A percentile compares a stretch with the other conserved stretches of the same genome.
Evolutionary conservation across 2,797 vertebrate genomes (phyloP).

Genomic region (Sciaenops ocellatus): DNA sequence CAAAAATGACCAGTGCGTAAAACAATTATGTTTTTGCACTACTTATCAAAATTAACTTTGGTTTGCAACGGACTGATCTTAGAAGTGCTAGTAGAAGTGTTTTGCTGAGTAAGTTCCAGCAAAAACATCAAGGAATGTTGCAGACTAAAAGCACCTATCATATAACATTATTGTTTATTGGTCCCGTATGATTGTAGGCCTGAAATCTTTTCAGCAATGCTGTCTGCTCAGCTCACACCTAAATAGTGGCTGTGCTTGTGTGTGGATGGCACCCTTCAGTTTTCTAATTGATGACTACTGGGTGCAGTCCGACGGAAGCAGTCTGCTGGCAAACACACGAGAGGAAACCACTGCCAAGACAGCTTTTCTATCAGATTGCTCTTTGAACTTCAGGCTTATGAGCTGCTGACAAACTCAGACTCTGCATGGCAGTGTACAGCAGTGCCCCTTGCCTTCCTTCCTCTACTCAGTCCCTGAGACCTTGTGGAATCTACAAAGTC

Average conservation of each 20-base stretch:
- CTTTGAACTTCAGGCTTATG: conserved; percentile 82
- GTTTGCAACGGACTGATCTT: background rate
- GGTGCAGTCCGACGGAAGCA: conserved; percentile 78
- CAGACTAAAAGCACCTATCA: conserved; percentile 27
- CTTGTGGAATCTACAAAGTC: conserved; percentile 83
- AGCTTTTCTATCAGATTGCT: conserved; percentile 80
- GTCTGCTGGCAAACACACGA: conserved; percentile 74
- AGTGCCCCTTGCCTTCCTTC: conserved; percentile 85
- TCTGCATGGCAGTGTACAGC: conserved; percentile 72
- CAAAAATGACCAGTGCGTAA: no score
- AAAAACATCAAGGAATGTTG: conserved; percentile 23
- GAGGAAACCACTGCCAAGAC: conserved; percentile 80
- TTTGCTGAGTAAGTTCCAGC: conserved; percentile 10
- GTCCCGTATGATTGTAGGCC: conserved; percentile 45
- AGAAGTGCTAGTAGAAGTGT: background rate
- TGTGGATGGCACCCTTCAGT: conserved; percentile 78
- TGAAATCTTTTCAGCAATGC: conserved; percentile 40
- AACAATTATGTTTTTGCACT: no score
- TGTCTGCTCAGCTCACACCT: conserved; percentile 51
- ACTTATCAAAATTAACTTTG: conserved; percentile 6
- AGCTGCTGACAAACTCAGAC: conserved; percentile 79
- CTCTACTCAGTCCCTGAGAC: conserved; percentile 78
- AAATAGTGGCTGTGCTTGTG: conserved; percentile 66
- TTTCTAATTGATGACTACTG: conserved; percentile 85
- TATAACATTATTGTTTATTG: conserved; percentile 48